phyloP scores from a whole-genome alignment of 1,140 invertebrate species.

The Ptiloglossa arizonensis region DNA sequence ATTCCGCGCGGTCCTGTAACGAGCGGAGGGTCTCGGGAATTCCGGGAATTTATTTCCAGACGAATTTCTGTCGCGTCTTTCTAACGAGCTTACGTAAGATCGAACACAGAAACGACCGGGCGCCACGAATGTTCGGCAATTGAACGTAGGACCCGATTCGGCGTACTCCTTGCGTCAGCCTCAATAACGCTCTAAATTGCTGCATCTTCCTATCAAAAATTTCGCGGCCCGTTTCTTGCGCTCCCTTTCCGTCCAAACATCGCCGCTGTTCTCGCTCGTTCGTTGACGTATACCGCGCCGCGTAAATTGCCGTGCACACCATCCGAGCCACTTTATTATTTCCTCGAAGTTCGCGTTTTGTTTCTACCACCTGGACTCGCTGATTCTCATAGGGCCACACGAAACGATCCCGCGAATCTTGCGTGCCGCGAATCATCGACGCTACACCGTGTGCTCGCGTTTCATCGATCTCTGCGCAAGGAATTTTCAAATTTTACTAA shows the following conservation, averaged over 20 bases:
- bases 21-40: not conserved
- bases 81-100: conserved; percentile 58
- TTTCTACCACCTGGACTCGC: not conserved
- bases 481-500: not conserved
- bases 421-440: too few species aligned
- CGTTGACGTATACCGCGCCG: conserved; percentile 15
- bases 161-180: conserved; percentile 50
- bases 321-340: conserved; percentile 44
- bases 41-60: conserved; percentile 36
- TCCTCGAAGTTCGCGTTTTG: conserved; percentile 39
- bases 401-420: not conserved
- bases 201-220: conserved; percentile 22
- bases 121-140: conserved; percentile 69
- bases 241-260: not conserved
- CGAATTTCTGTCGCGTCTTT: conserved; percentile 10
- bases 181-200: conserved; percentile 26
- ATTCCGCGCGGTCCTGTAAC: conserved; percentile 33
- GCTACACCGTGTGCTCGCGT: too few species aligned
- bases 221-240: not conserved
- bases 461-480: not conserved
- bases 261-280: not conserved
- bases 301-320: conserved; percentile 37
- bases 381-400: conserved; percentile 1
- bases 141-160: conserved; percentile 61
- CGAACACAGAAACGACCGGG: conserved; percentile 36